Base-by-base conservation (phyloP, 2,888 invertebrate species). In the Mythimna pallens region DNA sequence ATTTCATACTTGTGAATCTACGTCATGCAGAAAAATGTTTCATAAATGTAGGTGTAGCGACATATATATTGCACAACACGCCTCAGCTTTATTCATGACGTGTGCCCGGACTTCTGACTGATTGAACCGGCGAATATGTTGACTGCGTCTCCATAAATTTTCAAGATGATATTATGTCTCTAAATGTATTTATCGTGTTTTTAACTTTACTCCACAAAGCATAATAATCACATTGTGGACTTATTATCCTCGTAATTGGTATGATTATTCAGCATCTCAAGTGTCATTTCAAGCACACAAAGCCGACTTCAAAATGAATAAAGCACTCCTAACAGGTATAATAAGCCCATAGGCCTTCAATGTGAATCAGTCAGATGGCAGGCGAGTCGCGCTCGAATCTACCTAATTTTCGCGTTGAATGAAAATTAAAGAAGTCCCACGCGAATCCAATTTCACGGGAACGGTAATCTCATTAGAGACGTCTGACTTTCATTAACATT, bases 401-500 rank as follows among this genome's bases (percentile, higher is more conserved):
- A 91, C 90, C 91, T 92, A 94, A 95, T 95, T 95, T 94, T 94
- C 93, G 79, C 91, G 91, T 91, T 92, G 93, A 92, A 92, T 94
- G 94, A 93, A 95, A 95, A 95, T 95, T 95, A 93, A 95, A 95
- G 95, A 94, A 95, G 93, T 94, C 94, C 90, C 92, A 90, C 91
- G 93, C 87, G 93, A 93, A 94, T 94, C 93, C 94, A 95, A 95
- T 95, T 95, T 94, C 93, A 94, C 93, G 92, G 93, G 90, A 93
- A 90, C 92, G 91, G 93, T 95, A 96, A 96, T 95, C 94, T 95
- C 93, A 94, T 95, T 96, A 95, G 93, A 90, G 91, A 91, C 92
- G 93, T 92, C 94, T 95, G 93, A 92, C 92, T 93, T 96, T 95
- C 95, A 95, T 95, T 95, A 96, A 93, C 94, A 94, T 96, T 95